Evolutionary conservation across 2,797 vertebrate species (phyloP).

Genomic region (Chloroceryle inda): DNA sequence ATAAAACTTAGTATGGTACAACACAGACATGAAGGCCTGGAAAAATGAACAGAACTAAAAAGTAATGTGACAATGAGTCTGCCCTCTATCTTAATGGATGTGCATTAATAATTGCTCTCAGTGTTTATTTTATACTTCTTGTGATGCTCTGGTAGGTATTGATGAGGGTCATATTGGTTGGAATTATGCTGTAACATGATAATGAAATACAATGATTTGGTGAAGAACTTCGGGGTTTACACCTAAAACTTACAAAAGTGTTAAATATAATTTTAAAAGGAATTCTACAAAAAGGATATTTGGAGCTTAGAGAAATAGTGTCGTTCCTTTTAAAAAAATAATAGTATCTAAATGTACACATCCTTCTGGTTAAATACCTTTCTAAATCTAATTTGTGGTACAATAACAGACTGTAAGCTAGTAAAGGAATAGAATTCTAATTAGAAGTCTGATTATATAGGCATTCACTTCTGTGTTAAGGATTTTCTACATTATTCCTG

Average conservation of each 20-base stretch:
- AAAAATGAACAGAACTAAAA: not conserved
- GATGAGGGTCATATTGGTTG: not conserved
- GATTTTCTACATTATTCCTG: not conserved
- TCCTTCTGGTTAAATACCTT: not conserved
- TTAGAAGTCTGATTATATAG: not conserved
- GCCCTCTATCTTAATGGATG: not conserved
- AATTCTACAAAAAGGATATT: not conserved
- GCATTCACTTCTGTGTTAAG: not conserved
- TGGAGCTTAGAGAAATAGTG: not conserved
- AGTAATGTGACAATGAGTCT: not conserved
- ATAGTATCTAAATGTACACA: not conserved
- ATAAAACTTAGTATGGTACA: not conserved
- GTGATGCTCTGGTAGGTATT: not conserved
- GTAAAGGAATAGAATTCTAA: not conserved
- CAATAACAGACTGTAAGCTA: not conserved
- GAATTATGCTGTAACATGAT: not conserved
- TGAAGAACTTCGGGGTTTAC: fast-evolving
- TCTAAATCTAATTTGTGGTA: not conserved
- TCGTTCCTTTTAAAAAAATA: not conserved
- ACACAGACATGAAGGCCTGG: not conserved
- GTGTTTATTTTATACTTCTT: not conserved
- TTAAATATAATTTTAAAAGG: not conserved
- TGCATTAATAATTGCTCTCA: not conserved
- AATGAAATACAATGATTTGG: not conserved
- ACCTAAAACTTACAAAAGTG: not conserved